Evolutionary conservation across 2,888 invertebrate genomes (phyloP), one percentile per base, ranked within the genome.

Genomic region (Drosophila anomelani): DNA sequence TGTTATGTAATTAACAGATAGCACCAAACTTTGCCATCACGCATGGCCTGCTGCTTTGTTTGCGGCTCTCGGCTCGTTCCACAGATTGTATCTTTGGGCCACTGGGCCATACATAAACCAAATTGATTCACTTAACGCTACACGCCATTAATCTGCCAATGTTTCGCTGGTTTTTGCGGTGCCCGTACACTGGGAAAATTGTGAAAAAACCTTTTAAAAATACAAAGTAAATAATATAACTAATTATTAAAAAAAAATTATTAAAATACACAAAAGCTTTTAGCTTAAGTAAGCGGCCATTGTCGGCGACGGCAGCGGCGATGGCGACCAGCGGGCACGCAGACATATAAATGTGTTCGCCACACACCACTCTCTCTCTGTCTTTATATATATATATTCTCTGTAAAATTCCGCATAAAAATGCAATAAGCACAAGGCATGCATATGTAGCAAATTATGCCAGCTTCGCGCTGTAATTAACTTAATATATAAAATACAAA

Each of bases 221-320:
- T n/a, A n/a, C 1, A 38, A 7, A 6, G 6, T 20, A 20, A 20
- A 39, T 39, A 34, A n/a, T 20, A 7, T 13, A 8, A 39, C 1
- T 3, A 15, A 15, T 7, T 15, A 15, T n/a, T n/a, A n/a, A n/a
- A n/a, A n/a, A n/a, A n/a, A n/a, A n/a, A n/a, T n/a, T n/a, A n/a
- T n/a, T n/a, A n/a, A n/a, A n/a, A 85, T 85, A 89, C 80, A 77
- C 85, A 85, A 85, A 85, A 85, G 85, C 85, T 85, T 85, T 85
- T 85, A 85, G 82, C 89, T 89, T 85, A 85, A 85, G 88, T 84
- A 88, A 86, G 88, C 88, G 74, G 34, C 56, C 60, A 71, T 59
- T 58, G 76, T 46, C 57, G 68, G 56, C 73, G 44, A 23, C 44
- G 23, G 47, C 58, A 47, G 23, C 51, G 43, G 57, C 73, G 44